Conservation (phyloP, 2,113 vertebrate species). For the Chrysemys picta region DNA sequence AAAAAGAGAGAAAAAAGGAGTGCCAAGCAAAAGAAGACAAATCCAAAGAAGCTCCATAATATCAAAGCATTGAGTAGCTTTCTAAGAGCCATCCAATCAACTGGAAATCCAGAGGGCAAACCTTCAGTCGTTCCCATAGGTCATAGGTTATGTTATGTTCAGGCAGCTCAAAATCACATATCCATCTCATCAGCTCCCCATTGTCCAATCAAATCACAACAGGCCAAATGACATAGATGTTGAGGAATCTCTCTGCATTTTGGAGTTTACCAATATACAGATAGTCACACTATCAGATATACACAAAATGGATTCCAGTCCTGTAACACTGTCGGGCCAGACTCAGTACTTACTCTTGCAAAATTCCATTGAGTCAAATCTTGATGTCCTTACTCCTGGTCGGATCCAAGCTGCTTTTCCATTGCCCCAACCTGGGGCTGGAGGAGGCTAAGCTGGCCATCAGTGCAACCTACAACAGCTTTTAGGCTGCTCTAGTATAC, state of each 20-base stretch:
- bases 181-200: neutral
- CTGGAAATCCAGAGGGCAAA: neutral
- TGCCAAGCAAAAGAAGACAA: neutral
- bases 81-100: rapidly evolving
- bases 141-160: neutral
- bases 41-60: neutral
- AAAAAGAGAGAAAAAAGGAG: neutral
- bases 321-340: neutral
- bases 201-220: neutral
- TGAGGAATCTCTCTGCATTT: neutral
- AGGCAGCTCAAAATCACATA: neutral
- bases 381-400: neutral
- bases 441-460: neutral
- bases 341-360: neutral
- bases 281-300: neutral
- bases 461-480: neutral
- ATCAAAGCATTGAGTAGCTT: neutral
- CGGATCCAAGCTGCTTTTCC: neutral
- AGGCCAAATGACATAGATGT: neutral
- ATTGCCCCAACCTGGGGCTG: neutral
- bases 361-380: neutral
- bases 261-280: neutral
- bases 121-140: rapidly evolving
- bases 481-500: neutral
- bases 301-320: neutral